Conservation (phyloP, 2,113 vertebrate species). For the Cynoglossus semilaevis region DNA sequence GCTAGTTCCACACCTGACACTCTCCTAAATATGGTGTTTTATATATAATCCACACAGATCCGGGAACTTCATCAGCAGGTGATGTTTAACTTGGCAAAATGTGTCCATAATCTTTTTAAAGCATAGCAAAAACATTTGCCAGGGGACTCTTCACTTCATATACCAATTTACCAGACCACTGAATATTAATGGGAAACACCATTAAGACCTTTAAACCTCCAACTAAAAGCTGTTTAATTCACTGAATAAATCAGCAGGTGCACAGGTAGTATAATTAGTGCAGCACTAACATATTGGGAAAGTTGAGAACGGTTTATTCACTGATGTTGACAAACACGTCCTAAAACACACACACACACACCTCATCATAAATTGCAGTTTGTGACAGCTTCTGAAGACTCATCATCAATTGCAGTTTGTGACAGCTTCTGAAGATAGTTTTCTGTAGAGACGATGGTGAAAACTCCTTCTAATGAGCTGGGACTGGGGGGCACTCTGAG, state of each 20-base stretch:
- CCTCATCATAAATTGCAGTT: slow-evolving; percentile 1
- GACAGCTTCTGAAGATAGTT: slow-evolving; percentile 6
- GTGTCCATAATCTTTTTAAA: slow-evolving; percentile 52
- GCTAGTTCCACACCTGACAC: no score
- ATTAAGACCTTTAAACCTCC: slow-evolving; percentile 45
- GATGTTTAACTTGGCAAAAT: slow-evolving; percentile 30
- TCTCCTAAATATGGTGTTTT: background rate
- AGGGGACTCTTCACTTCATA: slow-evolving; percentile 54
- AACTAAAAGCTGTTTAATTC: slow-evolving; percentile 61
- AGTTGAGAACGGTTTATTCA: slow-evolving; percentile 21
- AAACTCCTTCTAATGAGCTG: slow-evolving; percentile 24
- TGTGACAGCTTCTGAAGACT: slow-evolving; percentile 5
- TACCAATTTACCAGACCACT: slow-evolving; percentile 59
- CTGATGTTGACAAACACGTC: slow-evolving; percentile 14
- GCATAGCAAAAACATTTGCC: slow-evolving; percentile 25
- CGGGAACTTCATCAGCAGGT: slow-evolving; percentile 38
- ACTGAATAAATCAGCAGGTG: slow-evolving; percentile 52
- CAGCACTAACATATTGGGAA: slow-evolving; percentile 28
- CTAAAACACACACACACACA: background rate
- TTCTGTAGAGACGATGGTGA: no score
- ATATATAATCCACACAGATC: background rate
- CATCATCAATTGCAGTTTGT: slow-evolving; percentile 4
- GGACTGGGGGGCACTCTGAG: slow-evolving; percentile 22
- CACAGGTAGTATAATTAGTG: slow-evolving; percentile 40
- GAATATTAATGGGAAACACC: slow-evolving; percentile 48